Evolutionary conservation across 1,140 invertebrate genomes (phyloP), one percentile per base, ranked within the genome.

Genomic region (Macrobrachium nipponense): DNA sequence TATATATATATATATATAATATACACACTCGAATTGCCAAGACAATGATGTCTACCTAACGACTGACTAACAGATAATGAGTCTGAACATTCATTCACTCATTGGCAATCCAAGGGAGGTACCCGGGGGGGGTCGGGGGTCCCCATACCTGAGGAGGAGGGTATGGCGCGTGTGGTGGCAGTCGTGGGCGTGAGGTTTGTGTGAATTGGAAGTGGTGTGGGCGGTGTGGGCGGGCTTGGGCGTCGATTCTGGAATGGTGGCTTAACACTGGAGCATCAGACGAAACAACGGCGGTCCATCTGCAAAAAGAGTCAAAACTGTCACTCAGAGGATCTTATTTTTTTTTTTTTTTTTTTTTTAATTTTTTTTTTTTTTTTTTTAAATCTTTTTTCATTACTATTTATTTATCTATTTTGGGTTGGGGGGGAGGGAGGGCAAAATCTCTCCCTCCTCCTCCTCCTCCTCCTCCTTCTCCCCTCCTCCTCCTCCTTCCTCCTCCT

Each of bases 201-300:
- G 68, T 70, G 68, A 43, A 70, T 43, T 70, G 51, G 51, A 51
- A 51, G 51, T 36, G 4, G 27, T 36, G 27, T 36, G 27, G 27
- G 27, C 27, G 27, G 27, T 51, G 51, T 51, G 51, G 51, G 51
- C 51, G 51, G 51, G 51, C 51, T 51, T 51, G 51, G 51, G 51
- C 51, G 51, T 51, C 51, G 51, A 51, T 51, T 51, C 51, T 51
- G 51, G 68, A 70, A 70, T 23, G 23, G 36, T 43, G 68, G 36
- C 23, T 70, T 43, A 70, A 43, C 68, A 27, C 36, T 70, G 23
- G 23, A 20, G 68, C 68, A 70, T 70, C 68, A 70, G 23, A 70
- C 23, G 68, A 70, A 70, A 70, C 68, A n/a, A n/a, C 68, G 36
- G 27, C 68, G 68, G 68, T 43, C 68, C 68, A 70, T 70, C 68